phyloP scores from a whole-genome alignment of 2,888 invertebrate genomes.

The Octonoba sinensis region DNA sequence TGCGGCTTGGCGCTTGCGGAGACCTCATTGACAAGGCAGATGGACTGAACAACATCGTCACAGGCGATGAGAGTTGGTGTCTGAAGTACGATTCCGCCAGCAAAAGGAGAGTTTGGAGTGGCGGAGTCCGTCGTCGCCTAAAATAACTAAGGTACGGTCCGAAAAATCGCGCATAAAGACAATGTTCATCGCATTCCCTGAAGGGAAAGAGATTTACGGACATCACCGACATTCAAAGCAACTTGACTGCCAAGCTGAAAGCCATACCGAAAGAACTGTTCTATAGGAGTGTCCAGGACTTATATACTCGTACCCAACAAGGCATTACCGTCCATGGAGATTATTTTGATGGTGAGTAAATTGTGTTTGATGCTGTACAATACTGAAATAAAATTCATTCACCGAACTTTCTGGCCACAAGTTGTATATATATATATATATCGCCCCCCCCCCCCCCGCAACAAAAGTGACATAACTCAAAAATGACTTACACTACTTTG shows the following conservation, averaged over 20 bases:
- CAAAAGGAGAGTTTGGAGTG: constrained; percentile 13
- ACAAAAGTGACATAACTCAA: no score
- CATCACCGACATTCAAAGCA: no score
- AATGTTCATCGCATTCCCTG: constrained; percentile 6
- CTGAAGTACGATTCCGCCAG: background rate
- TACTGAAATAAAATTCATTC: constrained; percentile 5
- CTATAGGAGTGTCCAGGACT: constrained; percentile 9
- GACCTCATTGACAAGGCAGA: background rate
- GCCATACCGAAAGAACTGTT: no score
- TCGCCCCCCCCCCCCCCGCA: no score
- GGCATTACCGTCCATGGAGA: constrained; percentile 3
- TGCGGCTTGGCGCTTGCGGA: background rate
- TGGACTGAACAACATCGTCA: background rate
- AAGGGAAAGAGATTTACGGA: no score
- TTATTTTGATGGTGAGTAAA: constrained; percentile 16
- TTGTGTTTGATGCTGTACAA: background rate
- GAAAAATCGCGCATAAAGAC: constrained; percentile 3
- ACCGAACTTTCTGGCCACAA: constrained; percentile 10
- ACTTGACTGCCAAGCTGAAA: no score
- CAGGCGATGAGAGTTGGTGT: background rate
- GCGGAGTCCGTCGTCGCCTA: background rate
- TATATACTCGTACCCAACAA: constrained; percentile 5
- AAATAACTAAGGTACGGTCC: background rate
- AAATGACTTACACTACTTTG: no score
- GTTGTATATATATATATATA: no score